Evolutionary conservation across 2,888 invertebrate species (phyloP).

Genomic region (Ochlodes sylvanus): DNA sequence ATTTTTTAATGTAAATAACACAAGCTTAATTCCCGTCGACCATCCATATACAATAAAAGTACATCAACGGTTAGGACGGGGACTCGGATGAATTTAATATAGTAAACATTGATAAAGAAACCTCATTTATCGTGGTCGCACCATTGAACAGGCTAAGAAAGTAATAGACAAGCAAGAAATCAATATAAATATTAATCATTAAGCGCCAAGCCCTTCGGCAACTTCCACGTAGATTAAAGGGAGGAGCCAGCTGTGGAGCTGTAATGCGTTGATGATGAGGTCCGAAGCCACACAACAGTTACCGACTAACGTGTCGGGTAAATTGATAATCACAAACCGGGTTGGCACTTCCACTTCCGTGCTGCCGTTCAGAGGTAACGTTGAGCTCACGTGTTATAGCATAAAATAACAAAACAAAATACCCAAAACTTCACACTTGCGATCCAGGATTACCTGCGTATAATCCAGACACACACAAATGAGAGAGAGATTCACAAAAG

Average conservation of each 20-base stretch:
- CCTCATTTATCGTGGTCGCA: not conserved
- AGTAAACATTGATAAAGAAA: conserved; percentile 1
- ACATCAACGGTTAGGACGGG: not conserved
- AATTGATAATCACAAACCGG: conserved; percentile 1
- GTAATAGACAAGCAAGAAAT: not conserved
- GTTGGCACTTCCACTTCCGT: not conserved
- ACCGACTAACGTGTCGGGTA: not conserved
- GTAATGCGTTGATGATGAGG: not conserved
- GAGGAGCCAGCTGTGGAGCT: not conserved
- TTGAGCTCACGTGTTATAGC: no score
- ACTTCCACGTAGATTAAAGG: not conserved
- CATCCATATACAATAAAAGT: not conserved
- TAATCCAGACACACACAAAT: no score
- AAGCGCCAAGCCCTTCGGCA: not conserved
- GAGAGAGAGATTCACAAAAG: no score
- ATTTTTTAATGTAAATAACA: conserved; percentile 13
- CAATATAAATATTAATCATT: conserved; percentile 1
- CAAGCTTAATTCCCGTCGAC: conserved; percentile 2
- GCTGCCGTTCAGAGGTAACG: no score
- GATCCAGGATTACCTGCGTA: no score
- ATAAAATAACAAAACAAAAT: no score
- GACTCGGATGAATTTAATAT: not conserved
- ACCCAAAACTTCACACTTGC: no score
- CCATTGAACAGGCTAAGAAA: not conserved
- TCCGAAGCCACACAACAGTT: not conserved